Conservation (phyloP, 2,113 vertebrate species). For the Paradoxurus hermaphroditus region DNA sequence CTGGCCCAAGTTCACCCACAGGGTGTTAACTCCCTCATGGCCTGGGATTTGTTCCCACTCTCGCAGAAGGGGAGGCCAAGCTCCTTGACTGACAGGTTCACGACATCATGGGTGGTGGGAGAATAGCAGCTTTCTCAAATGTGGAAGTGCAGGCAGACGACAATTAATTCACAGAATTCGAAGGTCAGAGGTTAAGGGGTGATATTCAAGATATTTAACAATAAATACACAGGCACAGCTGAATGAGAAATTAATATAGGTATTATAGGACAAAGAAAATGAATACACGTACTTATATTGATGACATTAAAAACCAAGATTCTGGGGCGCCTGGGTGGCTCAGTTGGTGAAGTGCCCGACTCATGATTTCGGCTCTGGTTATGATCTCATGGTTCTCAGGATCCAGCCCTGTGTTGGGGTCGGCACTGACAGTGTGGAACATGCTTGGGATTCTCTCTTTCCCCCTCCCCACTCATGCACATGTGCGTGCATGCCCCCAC, state of each 20-base stretch:
- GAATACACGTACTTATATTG: background rate
- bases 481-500: no score
- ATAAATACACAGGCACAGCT: background rate
- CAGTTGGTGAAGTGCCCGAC: no score
- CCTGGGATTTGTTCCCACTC: background rate
- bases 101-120: background rate
- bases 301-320: background rate
- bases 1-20: background rate
- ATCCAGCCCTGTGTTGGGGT: no score
- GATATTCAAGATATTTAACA: slow-evolving; percentile 17
- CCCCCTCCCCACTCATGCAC: no score
- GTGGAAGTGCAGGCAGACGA: background rate
- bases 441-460: no score
- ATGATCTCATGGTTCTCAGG: no score
- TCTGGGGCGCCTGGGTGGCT: background rate
- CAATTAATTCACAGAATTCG: background rate
- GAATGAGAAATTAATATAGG: background rate
- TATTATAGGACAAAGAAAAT: slow-evolving; percentile 14
- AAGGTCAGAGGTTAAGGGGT: background rate
- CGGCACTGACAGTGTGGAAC: no score
- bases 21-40: background rate
- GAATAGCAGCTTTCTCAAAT: background rate
- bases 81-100: background rate
- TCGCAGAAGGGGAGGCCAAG: background rate
- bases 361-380: no score